A percentile compares a stretch with the other conserved stretches of the same genome.
These are phyloP conservation scores for Hydrozoanthus gracilis DNA, from an alignment of 92 coral and sea anemone genomes.

Conservation along the genomic window DNA sequence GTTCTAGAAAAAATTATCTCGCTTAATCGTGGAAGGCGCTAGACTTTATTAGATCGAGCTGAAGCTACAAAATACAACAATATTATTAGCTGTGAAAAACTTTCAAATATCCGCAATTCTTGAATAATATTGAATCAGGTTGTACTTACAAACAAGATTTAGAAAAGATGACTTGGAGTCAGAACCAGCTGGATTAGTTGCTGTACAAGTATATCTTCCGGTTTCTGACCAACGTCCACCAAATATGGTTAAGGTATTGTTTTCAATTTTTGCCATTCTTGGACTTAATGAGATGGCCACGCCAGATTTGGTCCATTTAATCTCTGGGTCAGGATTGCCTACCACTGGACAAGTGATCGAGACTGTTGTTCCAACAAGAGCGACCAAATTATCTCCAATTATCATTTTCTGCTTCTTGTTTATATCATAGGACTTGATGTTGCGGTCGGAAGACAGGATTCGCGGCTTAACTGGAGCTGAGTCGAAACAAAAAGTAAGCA, in stretches of 20 bases:
- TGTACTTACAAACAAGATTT: constrained; percentile 73
- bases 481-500: background rate
- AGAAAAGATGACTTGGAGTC: constrained; percentile 70
- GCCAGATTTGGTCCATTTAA: constrained; percentile 84
- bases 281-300: constrained; percentile 20
- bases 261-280: constrained; percentile 43
- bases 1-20: too few species aligned
- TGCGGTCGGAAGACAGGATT: constrained; percentile 70
- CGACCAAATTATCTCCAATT: constrained; percentile 80
- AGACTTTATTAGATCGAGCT: too few species aligned
- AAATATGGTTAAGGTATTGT: constrained; percentile 64
- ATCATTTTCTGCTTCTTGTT: constrained; percentile 48
- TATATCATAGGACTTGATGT: constrained; percentile 67
- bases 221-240: constrained; percentile 71
- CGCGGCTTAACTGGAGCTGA: constrained; percentile 84
- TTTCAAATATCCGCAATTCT: too few species aligned
- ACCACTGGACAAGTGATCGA: constrained; percentile 74
- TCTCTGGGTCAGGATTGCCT: constrained; percentile 83
- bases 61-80: too few species aligned
- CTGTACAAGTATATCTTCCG: constrained; percentile 81
- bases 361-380: constrained; percentile 77
- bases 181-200: constrained; percentile 83
- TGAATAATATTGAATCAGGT: too few species aligned
- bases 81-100: too few species aligned
- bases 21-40: too few species aligned